Evolutionary conservation across 1,140 invertebrate genomes (phyloP).

Genomic region (Laodelphax striatellus): DNA sequence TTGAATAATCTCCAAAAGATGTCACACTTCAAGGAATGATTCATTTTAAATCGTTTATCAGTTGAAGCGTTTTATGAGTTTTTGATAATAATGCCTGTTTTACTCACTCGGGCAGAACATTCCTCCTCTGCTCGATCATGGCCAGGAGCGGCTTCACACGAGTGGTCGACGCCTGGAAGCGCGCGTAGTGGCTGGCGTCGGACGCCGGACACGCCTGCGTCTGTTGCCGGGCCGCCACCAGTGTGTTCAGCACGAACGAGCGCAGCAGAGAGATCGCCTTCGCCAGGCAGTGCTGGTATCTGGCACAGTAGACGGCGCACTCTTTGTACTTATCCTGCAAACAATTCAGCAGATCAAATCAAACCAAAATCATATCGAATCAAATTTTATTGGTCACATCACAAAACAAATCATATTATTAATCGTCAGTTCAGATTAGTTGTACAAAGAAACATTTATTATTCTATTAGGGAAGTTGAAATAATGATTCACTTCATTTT

Average conservation of each 20-base stretch:
- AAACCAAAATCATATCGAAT: no score
- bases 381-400: no score
- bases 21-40: no score
- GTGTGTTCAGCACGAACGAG: constrained; percentile 56
- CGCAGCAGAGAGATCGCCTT: constrained; percentile 67
- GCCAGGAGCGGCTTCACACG: constrained; percentile 16
- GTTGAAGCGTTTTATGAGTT: no score
- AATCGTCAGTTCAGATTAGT: no score
- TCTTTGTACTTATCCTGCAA: constrained; percentile 57
- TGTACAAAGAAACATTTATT: no score
- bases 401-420: no score
- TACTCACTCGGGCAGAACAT: constrained; percentile 17
- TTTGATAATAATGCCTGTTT: no score
- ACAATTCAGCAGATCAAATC: constrained; percentile 9
- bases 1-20: no score
- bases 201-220: constrained; percentile 8
- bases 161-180: constrained; percentile 17
- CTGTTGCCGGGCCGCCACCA: constrained; percentile 66
- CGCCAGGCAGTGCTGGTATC: constrained; percentile 67
- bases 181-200: constrained; percentile 20
- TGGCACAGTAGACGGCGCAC: constrained; percentile 52
- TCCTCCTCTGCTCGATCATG: constrained; percentile 16
- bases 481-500: no score
- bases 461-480: no score
- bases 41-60: no score